Evolutionary conservation across 2,113 vertebrate genomes (phyloP).

Genomic region (Oryzias curvinotus): DNA sequence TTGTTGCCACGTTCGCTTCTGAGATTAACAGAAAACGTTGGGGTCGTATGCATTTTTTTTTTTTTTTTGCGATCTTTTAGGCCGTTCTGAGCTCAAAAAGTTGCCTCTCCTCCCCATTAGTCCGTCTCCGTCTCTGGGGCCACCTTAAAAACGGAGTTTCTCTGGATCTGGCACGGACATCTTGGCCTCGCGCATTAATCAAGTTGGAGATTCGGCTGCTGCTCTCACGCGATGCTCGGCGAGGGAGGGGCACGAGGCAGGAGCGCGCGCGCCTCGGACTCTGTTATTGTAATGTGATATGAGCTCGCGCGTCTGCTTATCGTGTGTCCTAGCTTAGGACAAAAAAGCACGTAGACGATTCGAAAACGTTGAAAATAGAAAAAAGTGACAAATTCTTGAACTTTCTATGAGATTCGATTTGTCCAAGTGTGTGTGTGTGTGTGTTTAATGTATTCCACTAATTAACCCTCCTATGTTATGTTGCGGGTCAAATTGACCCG

Average conservation of each 20-base stretch:
- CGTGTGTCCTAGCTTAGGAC: neutral
- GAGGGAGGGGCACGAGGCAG: conserved; percentile 47
- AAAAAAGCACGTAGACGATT: too few relatives aligned
- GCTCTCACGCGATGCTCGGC: conserved; percentile 79
- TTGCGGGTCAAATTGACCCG: too few relatives aligned
- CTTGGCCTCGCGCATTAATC: conserved; percentile 73
- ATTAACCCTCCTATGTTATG: too few relatives aligned
- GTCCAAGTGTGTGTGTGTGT: too few relatives aligned
- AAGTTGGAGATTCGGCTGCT: conserved; percentile 65
- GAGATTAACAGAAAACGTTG: neutral
- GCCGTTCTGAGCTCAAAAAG: too few relatives aligned
- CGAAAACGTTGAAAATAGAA: too few relatives aligned
- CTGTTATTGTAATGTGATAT: conserved; percentile 3
- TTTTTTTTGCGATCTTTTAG: neutral
- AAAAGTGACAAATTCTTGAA: too few relatives aligned
- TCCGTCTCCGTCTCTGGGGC: conserved; percentile 4
- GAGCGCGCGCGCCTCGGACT: conserved; percentile 54
- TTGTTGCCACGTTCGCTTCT: neutral
- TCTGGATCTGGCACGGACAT: conserved; percentile 65
- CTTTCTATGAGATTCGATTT: too few relatives aligned
- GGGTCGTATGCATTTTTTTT: neutral
- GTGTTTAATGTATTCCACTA: too few relatives aligned
- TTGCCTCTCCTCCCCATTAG: neutral
- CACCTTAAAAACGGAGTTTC: conserved; percentile 66
- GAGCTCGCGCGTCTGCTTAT: neutral